phyloP scores from a whole-genome alignment of 1,140 invertebrate genomes.

The Drosophila baimaii region DNA sequence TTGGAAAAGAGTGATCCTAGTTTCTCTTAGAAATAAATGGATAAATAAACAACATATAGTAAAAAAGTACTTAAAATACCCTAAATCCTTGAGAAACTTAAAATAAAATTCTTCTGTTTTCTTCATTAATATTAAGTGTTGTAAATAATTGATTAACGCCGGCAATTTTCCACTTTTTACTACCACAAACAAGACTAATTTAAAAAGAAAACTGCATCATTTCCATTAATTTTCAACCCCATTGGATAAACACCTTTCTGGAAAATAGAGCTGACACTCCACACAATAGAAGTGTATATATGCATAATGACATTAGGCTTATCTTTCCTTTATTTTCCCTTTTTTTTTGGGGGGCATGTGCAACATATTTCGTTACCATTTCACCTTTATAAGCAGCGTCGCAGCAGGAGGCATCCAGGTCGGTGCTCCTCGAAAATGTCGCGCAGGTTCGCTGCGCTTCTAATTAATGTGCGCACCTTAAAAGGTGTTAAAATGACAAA shows the following conservation, averaged over 20 bases:
- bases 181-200: background rate
- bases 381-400: constrained; percentile 7
- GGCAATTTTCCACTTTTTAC: background rate
- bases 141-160: background rate
- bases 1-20: too few relatives aligned
- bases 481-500: constrained; percentile 83
- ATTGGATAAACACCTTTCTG: background rate
- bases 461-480: constrained; percentile 71
- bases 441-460: constrained; percentile 66
- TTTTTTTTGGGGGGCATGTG: constrained; percentile 35
- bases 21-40: background rate
- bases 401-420: constrained; percentile 52
- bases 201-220: background rate
- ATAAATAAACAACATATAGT: background rate
- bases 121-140: background rate
- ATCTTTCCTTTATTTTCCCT: constrained; percentile 12
- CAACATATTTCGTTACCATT: constrained; percentile 37
- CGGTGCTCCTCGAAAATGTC: constrained; percentile 42
- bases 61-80: background rate
- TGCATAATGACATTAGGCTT: constrained; percentile 52
- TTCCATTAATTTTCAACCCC: constrained; percentile 1
- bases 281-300: constrained; percentile 20
- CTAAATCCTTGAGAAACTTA: background rate
- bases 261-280: constrained; percentile 17
- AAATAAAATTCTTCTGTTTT: background rate